These are phyloP conservation scores for Chelonus insularis DNA, from an alignment of 1,140 invertebrate genomes.

Conservation along the genomic window DNA sequence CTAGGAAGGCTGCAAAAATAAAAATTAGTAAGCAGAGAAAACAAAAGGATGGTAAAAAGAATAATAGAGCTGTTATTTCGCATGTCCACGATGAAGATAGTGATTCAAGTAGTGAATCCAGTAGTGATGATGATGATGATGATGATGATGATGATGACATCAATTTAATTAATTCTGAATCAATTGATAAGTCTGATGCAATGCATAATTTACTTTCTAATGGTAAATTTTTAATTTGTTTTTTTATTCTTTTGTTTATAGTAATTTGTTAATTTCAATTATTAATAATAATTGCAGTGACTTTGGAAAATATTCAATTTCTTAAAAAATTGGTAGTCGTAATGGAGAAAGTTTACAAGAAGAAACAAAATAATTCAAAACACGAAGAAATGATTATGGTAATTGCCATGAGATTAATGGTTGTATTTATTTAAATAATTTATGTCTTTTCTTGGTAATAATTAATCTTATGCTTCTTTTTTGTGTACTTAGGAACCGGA, in stretches of 20 bases:
- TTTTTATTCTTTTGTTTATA: neutral
- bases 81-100: neutral
- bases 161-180: no score
- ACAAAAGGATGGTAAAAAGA: slow-evolving; percentile 1
- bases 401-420: no score
- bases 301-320: slow-evolving; percentile 13
- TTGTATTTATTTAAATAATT: neutral
- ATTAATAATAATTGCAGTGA: slow-evolving; percentile 1
- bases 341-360: slow-evolving; percentile 6
- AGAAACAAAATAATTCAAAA: neutral
- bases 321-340: neutral
- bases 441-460: neutral
- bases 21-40: slow-evolving; percentile 4
- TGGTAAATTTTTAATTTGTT: neutral
- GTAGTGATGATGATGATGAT: slow-evolving; percentile 6
- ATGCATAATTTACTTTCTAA: slow-evolving; percentile 1
- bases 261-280: no score
- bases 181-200: neutral
- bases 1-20: neutral
- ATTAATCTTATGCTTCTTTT: no score
- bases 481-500: slow-evolving; percentile 6
- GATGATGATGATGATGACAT: slow-evolving; percentile 3
- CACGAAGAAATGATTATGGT: slow-evolving; percentile 6
- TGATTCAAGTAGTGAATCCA: slow-evolving; percentile 17
- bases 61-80: neutral